Base-by-base conservation (phyloP, 2,888 invertebrate species). In the Xestia ashworthii region DNA sequence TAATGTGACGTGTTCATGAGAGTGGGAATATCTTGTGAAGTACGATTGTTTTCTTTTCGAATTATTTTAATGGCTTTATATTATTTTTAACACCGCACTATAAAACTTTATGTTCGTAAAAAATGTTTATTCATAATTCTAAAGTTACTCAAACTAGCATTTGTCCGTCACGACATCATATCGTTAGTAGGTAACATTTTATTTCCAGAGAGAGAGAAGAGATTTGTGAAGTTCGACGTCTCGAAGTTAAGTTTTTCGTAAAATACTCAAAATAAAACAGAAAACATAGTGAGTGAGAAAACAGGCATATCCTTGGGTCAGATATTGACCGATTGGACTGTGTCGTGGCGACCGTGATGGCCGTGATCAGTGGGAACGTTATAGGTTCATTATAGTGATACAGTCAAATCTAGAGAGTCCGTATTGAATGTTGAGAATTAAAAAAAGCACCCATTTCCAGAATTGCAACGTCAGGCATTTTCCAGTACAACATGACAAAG, bases 31-130 rank as follows among this genome's bases (percentile, higher is more conserved):
- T 74, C 73, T 77, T 68, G 41, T 58, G 67, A 82, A 76, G 14
- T 62, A 72, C 72, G 71, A 81, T 85, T 82, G 74, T 82, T 80
- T 76, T 76, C 32, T n/a, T 84, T 83, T 66, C 16, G 16, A 65
- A 67, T 60, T 64, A 70, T 78, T 81, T 68, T 78, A 69, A 71
- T 78, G 62, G 50, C 1, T 76, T 48, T 44, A 67, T 66, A 50
- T 48, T 81, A 50, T 80, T 74, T 64, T 58, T 32, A 62, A 50
- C 22, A 66, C 9, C 22, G 0, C 14, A 53, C 3, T 16, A 38
- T 22, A n/a, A 11, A 50, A 19, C 32, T 14, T 65, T 19, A 11
- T 60, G 44, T 73, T 74, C 22, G 55, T n/a, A 22, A 19, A 58
- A 25, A 12, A 5, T 44, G 19, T 60, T 66, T 14, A 46, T 53